Conservation (phyloP, 2,888 invertebrate species). For the Andrena hattorfiana region DNA sequence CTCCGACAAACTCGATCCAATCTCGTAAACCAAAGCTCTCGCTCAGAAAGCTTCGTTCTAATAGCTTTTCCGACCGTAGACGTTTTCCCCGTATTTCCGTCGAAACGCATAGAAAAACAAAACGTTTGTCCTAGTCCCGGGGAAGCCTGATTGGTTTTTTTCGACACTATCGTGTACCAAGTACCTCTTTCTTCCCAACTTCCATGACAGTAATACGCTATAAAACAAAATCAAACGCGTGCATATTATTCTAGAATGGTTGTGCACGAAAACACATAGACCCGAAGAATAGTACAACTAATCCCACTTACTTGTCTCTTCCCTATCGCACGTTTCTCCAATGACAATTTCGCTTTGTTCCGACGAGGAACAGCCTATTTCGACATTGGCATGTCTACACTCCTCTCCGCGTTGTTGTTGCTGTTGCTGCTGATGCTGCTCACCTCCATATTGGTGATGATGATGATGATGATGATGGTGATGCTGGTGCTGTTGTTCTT, state of each 20-base stretch:
- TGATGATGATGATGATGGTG: constrained; percentile 53
- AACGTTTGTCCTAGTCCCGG: constrained; percentile 75
- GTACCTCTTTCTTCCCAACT: constrained; percentile 89
- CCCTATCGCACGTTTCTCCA: constrained; percentile 80
- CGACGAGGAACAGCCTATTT: constrained; percentile 81
- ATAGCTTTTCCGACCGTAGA: constrained; percentile 66
- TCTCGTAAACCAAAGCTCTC: constrained; percentile 79
- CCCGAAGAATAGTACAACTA: not conserved
- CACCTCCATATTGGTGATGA: constrained; percentile 1
- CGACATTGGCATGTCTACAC: constrained; percentile 79
- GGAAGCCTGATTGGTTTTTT: constrained; percentile 71
- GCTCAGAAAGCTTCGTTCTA: constrained; percentile 74
- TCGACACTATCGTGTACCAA: constrained; percentile 90
- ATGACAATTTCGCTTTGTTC: constrained; percentile 82
- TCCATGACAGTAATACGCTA: constrained; percentile 91
- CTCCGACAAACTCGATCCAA: constrained; percentile 80
- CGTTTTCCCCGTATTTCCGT: constrained; percentile 71
- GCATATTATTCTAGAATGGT: not conserved
- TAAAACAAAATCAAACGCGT: constrained; percentile 27
- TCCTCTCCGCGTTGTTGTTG: constrained; percentile 70
- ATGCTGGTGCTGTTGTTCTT: constrained; percentile 15
- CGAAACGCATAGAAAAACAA: constrained; percentile 82
- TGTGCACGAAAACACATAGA: not conserved
- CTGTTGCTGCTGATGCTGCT: constrained; percentile 10
- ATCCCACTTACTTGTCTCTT: constrained; percentile 74